These are phyloP conservation scores for Brachyptera putata DNA, from an alignment of 2,888 invertebrate genomes.

Conservation along the genomic window DNA sequence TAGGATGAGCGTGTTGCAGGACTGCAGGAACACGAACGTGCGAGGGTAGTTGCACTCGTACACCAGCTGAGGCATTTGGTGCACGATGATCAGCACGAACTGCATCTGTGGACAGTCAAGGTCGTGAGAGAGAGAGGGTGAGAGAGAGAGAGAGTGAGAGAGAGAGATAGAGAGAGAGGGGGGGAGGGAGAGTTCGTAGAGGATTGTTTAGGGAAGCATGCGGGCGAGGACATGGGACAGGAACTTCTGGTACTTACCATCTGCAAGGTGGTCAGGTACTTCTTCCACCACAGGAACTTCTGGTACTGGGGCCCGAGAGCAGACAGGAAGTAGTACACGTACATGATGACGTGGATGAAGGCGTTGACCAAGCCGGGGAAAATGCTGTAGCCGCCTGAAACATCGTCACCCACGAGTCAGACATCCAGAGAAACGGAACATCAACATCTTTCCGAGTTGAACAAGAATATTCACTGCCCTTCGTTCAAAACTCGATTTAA, in stretches of 20 bases:
- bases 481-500: too few relatives aligned
- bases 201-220: too few relatives aligned
- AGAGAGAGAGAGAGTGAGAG: too few relatives aligned
- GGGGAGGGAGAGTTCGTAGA: too few relatives aligned
- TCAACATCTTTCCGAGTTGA: too few relatives aligned
- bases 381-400: constrained; percentile 3
- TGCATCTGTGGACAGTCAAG: background rate
- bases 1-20: background rate
- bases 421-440: background rate
- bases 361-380: constrained; percentile 1
- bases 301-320: constrained; percentile 6
- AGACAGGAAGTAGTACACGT: constrained; percentile 6
- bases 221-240: too few relatives aligned
- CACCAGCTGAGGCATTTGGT: background rate
- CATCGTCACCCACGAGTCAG: background rate
- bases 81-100: constrained; percentile 1
- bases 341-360: constrained; percentile 6
- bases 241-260: constrained; percentile 1
- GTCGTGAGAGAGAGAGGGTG: background rate
- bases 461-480: too few relatives aligned
- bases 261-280: constrained; percentile 6
- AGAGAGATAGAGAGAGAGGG: too few relatives aligned
- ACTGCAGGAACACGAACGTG: constrained; percentile 1
- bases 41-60: constrained; percentile 13
- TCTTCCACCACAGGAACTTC: constrained; percentile 13